Conservation (phyloP, 2,797 vertebrate species). For the Chaunax sp. region DNA sequence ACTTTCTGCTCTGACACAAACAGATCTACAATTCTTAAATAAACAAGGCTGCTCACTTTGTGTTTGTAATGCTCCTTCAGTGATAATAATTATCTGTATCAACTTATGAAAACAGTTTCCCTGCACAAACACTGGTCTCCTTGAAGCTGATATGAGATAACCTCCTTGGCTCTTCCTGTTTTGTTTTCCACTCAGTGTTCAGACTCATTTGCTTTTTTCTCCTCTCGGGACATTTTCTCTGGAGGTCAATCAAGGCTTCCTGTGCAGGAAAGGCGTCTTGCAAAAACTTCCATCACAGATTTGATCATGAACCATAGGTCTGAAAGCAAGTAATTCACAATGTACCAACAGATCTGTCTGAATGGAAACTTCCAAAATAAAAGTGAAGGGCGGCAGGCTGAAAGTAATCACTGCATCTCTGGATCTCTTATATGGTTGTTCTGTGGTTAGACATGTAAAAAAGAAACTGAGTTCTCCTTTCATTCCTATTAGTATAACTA, state of each 20-base stretch:
- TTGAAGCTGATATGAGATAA: conserved; percentile 14
- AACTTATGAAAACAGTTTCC: conserved; percentile 24
- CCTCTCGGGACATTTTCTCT: conserved; percentile 4
- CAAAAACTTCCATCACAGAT: too few species aligned
- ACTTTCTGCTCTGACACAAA: conserved; percentile 25
- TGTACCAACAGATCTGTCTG: too few species aligned
- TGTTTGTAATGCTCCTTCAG: conserved; percentile 10
- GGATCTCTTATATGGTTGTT: too few species aligned
- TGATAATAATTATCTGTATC: conserved; percentile 29
- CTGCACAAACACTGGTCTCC: conserved; percentile 9
- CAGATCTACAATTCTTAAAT: not conserved
- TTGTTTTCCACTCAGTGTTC: conserved; percentile 12
- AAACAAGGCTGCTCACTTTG: conserved; percentile 5
- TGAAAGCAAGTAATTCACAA: too few species aligned
- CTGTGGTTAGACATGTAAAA: too few species aligned
- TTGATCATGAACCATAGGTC: too few species aligned
- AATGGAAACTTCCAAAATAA: too few species aligned
- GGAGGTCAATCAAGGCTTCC: conserved; percentile 20
- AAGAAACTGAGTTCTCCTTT: too few species aligned
- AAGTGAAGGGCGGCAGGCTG: too few species aligned
- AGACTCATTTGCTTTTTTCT: too few species aligned
- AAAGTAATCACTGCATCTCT: too few species aligned
- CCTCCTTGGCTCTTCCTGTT: not conserved
- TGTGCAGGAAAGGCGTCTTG: conserved; percentile 22
- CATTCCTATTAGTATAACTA: too few species aligned